Evolutionary conservation across 2,797 vertebrate species (phyloP), one percentile per base, ranked within the genome.

Genomic region (Centropyge bicolor): DNA sequence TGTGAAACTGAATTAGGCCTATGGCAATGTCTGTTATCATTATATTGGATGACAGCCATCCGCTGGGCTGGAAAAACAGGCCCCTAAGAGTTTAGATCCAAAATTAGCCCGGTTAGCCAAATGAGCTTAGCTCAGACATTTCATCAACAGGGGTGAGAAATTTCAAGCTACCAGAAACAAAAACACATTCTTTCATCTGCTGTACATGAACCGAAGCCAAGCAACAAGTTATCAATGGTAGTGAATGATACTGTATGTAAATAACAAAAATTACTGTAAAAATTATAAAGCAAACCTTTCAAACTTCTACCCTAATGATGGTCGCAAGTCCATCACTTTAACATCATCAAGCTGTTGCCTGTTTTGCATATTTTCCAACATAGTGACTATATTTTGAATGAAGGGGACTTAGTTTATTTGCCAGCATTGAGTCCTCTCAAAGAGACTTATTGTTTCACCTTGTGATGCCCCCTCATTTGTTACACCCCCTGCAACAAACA

Each of bases 1-100:
- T 86, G 80, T 73, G 81, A 80, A 89, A 86, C 76, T 86, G 64
- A 88, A 88, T 82, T 76, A 80, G 56, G 76, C 75, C 84, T 73
- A 52, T 80, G 72, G 73, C 78, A 69, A 76, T 77, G 81, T 89
- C 78, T 84, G 71, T 80, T 86, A 85, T 87, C 81, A 76, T 89
- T 89, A 81, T 57, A 73, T 70, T 89, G 78, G 78, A 85, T 82
- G 81, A 78, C 77, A 81, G 85, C 85, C 81, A 76, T 77, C 65
- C 76, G 48, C 74, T 62, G 56, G 78, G 69, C 72, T 31, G 57
- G 62, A 86, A 59, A 65, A 76, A 86, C 84, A 73, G 67, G 65
- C 43, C 55, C 82, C 65, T 16, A 59, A 82, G 66, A 83, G 55
- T 87, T 86, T 60, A 66, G 66, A 80, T 91, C 79, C 67, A 79